Conservation (phyloP, 2,888 invertebrate genomes). For the Eupithecia inturbata region DNA sequence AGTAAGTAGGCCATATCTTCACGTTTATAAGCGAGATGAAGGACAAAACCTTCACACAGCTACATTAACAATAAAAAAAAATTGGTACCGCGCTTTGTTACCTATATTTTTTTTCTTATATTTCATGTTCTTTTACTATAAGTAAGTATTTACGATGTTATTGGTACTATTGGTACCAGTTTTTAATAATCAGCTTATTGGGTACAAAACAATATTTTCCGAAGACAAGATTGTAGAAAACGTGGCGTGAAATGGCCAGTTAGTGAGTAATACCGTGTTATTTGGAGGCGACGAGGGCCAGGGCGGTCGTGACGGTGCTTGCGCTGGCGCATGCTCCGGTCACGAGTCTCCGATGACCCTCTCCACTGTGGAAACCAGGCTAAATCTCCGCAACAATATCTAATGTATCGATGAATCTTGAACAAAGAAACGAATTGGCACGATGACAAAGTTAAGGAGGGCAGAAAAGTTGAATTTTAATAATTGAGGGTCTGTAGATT, state of each 20-base stretch:
- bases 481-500: too few relatives aligned
- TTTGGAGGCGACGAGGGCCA: constrained; percentile 74
- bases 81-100: too few relatives aligned
- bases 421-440: not conserved
- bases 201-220: constrained; percentile 43
- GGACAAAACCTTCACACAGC: too few relatives aligned
- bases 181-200: constrained; percentile 24
- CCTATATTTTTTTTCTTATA: too few relatives aligned
- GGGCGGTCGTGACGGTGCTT: constrained; percentile 73
- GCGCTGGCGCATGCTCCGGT: constrained; percentile 67
- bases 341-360: constrained; percentile 80
- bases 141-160: not conserved
- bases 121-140: not conserved
- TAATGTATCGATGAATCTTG: not conserved
- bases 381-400: constrained; percentile 18
- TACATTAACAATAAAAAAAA: too few relatives aligned
- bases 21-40: too few relatives aligned
- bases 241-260: constrained; percentile 81
- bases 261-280: constrained; percentile 82
- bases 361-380: constrained; percentile 36
- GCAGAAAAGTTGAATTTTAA: too few relatives aligned
- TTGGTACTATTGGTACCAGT: not conserved
- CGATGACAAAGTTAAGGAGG: not conserved
- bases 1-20: too few relatives aligned
- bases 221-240: constrained; percentile 58